These are phyloP conservation scores for Anolis sagrei DNA, from an alignment of 2,113 vertebrate species.

Conservation along the genomic window DNA sequence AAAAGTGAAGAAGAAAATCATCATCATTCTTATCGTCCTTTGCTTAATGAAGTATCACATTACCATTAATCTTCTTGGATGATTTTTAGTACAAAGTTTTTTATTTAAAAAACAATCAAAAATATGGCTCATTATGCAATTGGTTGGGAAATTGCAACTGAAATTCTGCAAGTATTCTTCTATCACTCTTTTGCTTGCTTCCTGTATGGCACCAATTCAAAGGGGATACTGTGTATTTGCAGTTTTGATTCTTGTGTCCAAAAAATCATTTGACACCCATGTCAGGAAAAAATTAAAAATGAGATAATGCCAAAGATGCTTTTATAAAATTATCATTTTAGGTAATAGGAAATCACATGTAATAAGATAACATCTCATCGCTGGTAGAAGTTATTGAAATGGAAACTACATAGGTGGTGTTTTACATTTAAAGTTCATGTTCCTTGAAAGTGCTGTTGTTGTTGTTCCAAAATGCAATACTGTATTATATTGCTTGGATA, in stretches of 20 bases:
- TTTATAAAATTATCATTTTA: slow-evolving; percentile 20
- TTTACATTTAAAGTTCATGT: slow-evolving; percentile 34
- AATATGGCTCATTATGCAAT: background rate
- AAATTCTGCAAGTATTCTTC: background rate
- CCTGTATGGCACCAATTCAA: background rate
- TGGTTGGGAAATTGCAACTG: background rate
- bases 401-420: slow-evolving; percentile 24
- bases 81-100: background rate
- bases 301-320: background rate
- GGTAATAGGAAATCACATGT: slow-evolving; percentile 27
- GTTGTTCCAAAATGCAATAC: slow-evolving; percentile 44
- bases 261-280: background rate
- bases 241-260: background rate
- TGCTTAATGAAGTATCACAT: background rate
- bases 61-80: background rate
- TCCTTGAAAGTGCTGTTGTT: slow-evolving; percentile 43
- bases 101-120: background rate
- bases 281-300: background rate
- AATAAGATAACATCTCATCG: slow-evolving; percentile 22
- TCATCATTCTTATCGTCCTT: background rate
- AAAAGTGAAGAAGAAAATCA: too few relatives aligned
- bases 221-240: background rate
- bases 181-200: background rate
- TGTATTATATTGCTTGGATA: slow-evolving; percentile 51
- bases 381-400: slow-evolving; percentile 12